Evolutionary conservation across 2,797 vertebrate species (phyloP).

Genomic region (Botia almorhae): DNA sequence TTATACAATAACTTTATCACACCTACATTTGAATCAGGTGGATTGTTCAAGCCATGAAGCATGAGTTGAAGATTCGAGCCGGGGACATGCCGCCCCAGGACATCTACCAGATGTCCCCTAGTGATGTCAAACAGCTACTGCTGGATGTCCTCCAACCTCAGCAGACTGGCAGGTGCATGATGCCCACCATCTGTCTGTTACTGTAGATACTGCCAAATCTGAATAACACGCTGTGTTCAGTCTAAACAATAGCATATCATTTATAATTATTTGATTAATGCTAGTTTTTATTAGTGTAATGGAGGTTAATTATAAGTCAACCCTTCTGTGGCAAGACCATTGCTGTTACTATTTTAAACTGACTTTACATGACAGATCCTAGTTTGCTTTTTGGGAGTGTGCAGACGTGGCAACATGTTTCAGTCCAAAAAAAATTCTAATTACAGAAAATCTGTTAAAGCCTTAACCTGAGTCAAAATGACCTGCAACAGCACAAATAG

Average conservation of each 20-base stretch:
- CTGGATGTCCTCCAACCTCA: conserved; percentile 93
- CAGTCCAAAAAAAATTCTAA: background rate
- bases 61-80: conserved; percentile 88
- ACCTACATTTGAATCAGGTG: conserved; percentile 77
- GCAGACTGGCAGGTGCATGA: conserved; percentile 85
- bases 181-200: conserved; percentile 17
- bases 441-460: background rate
- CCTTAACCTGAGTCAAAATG: no score
- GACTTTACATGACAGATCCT: no score
- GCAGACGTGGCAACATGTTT: background rate
- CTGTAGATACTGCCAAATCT: conserved; percentile 27
- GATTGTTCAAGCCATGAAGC: conserved; percentile 98
- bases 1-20: background rate
- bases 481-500: background rate
- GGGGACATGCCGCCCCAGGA: conserved; percentile 84
- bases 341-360: background rate
- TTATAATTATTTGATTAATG: conserved; percentile 9
- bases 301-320: conserved; percentile 6
- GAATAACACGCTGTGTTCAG: background rate
- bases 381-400: no score
- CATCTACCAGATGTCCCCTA: conserved; percentile 94
- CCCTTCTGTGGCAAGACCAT: background rate
- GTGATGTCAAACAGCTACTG: conserved; percentile 95
- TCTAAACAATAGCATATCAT: background rate
- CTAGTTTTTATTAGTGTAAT: background rate